Evolutionary conservation across 2,797 vertebrate genomes (phyloP).

Genomic region (Lagorchestes hirsutus): DNA sequence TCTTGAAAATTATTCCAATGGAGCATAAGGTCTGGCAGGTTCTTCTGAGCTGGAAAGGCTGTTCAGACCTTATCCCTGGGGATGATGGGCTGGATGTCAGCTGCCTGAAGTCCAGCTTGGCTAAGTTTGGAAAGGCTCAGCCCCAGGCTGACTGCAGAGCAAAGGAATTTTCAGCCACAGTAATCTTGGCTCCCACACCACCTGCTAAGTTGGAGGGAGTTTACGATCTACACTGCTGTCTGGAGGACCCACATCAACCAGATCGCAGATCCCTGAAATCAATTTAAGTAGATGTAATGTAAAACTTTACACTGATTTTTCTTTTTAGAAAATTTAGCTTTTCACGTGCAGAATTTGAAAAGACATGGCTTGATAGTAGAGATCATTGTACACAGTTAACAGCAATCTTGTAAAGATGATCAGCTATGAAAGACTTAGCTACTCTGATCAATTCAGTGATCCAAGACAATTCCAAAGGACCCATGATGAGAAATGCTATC

Average conservation of each 20-base stretch:
- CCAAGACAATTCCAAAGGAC: not conserved
- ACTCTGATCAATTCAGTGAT: not conserved
- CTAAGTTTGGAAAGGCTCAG: not conserved
- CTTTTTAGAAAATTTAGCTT: not conserved
- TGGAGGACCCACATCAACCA: not conserved
- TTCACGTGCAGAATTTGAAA: not conserved
- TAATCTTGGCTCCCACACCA: not conserved
- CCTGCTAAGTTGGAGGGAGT: not conserved
- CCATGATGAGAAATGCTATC: not conserved
- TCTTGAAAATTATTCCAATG: not conserved
- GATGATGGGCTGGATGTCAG: not conserved
- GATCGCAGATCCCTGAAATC: not conserved
- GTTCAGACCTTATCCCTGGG: not conserved
- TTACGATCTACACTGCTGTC: not conserved
- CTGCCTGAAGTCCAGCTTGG: not conserved
- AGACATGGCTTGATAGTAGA: not conserved
- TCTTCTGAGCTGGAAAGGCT: not conserved
- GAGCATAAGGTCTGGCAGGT: not conserved
- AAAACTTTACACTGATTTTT: not conserved
- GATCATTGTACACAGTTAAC: not conserved
- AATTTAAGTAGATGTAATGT: not conserved
- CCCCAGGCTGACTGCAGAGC: not conserved
- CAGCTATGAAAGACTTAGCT: not conserved
- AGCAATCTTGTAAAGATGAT: not conserved
- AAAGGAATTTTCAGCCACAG: not conserved